phyloP scores from a whole-genome alignment of 2,797 vertebrate species.

The Pseudotriccus pelzelni region DNA sequence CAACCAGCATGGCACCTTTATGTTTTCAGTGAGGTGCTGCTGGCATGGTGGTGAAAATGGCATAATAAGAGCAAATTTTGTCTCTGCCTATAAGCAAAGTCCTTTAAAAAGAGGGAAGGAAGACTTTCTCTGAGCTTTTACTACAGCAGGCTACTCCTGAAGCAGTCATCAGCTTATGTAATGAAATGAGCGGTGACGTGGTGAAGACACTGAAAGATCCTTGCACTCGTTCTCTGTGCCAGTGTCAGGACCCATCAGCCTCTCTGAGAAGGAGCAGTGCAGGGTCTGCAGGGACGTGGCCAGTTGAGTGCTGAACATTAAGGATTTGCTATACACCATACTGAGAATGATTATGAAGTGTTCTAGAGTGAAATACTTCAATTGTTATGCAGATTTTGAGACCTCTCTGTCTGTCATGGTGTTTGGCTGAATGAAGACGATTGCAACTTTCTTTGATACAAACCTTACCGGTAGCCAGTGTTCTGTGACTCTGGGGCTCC shows the following conservation, averaged over 20 bases:
- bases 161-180: not conserved
- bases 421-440: not conserved
- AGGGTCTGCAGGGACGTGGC: not conserved
- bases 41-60: not conserved
- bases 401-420: not conserved
- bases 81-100: not conserved
- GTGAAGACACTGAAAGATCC: not conserved
- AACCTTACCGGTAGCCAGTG: not conserved
- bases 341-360: not conserved
- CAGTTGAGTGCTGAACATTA: not conserved
- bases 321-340: not conserved
- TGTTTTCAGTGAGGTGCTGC: not conserved
- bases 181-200: not conserved
- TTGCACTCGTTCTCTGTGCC: accelerated
- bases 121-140: not conserved
- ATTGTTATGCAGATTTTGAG: not conserved
- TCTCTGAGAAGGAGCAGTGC: not conserved
- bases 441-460: not conserved
- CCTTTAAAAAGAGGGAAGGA: not conserved
- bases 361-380: not conserved
- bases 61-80: not conserved
- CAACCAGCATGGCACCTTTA: not conserved
- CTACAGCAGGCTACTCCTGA: not conserved
- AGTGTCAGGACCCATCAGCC: not conserved
- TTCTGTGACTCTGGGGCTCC: not conserved